Evolutionary conservation across 2,113 vertebrate genomes (phyloP).

Genomic region (Rhinopomastus cyanomelas): DNA sequence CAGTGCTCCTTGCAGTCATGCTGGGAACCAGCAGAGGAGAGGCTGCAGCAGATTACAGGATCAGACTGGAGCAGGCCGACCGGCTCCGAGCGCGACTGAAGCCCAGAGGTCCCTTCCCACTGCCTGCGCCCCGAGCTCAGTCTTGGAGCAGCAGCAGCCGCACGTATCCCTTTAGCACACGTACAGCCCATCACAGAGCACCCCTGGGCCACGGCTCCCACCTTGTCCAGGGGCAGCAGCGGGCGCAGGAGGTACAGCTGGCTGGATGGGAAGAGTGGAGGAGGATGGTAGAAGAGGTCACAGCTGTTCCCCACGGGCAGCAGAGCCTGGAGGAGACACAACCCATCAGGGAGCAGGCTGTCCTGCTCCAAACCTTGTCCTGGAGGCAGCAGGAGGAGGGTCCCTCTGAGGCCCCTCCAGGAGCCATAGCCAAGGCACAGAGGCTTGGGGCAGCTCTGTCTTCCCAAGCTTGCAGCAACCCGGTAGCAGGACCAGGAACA

Average conservation of each 20-base stretch:
- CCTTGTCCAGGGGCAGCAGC: slow-evolving; percentile 83
- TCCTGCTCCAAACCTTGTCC: background rate
- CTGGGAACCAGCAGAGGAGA: too few species aligned
- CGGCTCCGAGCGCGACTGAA: background rate
- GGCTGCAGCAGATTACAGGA: too few species aligned
- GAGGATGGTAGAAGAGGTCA: slow-evolving; percentile 86
- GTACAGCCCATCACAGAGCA: background rate
- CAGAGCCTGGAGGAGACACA: slow-evolving; percentile 74
- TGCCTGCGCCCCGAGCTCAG: background rate
- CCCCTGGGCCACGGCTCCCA: background rate
- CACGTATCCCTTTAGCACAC: fast-evolving
- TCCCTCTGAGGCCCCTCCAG: background rate
- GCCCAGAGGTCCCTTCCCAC: background rate
- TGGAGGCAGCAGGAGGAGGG: background rate
- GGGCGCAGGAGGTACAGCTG: slow-evolving; percentile 82
- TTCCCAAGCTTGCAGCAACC: background rate
- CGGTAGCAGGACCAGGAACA: background rate
- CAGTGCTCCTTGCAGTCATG: fast-evolving
- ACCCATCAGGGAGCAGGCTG: background rate
- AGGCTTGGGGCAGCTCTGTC: background rate
- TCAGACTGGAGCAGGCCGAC: too few species aligned
- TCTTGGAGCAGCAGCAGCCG: fast-evolving
- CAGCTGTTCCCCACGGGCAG: slow-evolving; percentile 80
- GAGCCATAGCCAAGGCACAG: fast-evolving
- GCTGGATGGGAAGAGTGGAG: slow-evolving; percentile 82